A percentile compares a stretch with the other conserved stretches of the same genome.
These are phyloP conservation scores for Ciona savignyi DNA, from an alignment of 23 tunicate genomes.

Conservation along the genomic window DNA sequence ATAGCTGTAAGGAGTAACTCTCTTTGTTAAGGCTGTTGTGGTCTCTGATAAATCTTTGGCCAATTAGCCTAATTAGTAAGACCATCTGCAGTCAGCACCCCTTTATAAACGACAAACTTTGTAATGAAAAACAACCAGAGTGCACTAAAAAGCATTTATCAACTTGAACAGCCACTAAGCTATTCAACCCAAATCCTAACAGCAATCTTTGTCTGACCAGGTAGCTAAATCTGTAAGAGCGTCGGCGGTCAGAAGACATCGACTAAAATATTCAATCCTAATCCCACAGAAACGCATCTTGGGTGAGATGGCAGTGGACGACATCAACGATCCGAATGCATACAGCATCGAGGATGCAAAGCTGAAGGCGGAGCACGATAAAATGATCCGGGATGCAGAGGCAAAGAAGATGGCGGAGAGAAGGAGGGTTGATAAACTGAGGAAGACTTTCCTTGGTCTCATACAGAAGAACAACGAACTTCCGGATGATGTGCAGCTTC, in stretches of 20 bases:
- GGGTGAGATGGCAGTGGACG: slow-evolving; percentile 31
- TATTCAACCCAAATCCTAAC: no score
- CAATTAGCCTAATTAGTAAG: no score
- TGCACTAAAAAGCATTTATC: no score
- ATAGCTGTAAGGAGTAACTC: no score
- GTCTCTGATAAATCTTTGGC: no score
- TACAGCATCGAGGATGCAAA: slow-evolving; percentile 97
- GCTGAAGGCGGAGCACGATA: slow-evolving; percentile 92
- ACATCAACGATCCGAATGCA: slow-evolving; percentile 82
- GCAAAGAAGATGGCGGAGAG: slow-evolving; percentile 73
- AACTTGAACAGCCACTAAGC: no score
- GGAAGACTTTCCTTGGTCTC: slow-evolving; percentile 44
- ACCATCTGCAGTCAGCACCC: no score
- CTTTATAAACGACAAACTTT: no score
- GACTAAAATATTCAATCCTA: not conserved
- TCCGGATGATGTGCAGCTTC: slow-evolving; percentile 43
- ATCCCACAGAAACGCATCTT: slow-evolving; percentile 17
- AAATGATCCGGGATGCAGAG: slow-evolving; percentile 83
- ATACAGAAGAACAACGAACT: slow-evolving; percentile 61
- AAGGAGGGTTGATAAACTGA: slow-evolving; percentile 43
- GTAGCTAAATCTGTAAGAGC: no score
- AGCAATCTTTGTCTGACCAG: no score
- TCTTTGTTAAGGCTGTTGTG: no score
- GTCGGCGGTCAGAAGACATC: not conserved
- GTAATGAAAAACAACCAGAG: no score